These are phyloP conservation scores for Drosophila pseudotakahashii DNA, from an alignment of 2,888 invertebrate genomes.

Conservation along the genomic window DNA sequence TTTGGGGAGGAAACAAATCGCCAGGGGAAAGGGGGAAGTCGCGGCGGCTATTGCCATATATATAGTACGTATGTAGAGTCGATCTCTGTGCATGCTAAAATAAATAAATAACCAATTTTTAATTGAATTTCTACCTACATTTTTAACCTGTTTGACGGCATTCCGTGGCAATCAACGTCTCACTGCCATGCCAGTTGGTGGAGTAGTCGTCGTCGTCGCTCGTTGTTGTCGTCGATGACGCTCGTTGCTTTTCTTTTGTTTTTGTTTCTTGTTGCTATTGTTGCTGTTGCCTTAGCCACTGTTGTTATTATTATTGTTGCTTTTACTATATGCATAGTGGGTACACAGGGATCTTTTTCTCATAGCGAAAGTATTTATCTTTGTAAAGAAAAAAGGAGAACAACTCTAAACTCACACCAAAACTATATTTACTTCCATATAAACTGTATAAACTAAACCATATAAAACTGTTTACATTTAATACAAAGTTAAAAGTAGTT, in stretches of 20 bases:
- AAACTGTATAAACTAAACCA: too few relatives aligned
- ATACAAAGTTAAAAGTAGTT: too few relatives aligned
- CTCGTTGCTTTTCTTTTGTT: constrained; percentile 55
- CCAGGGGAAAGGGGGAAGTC: not conserved
- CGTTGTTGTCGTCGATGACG: constrained; percentile 71
- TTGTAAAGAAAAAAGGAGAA: too few relatives aligned
- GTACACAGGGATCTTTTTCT: constrained; percentile 9
- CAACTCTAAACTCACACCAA: too few relatives aligned
- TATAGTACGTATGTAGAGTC: constrained; percentile 25
- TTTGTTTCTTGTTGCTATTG: constrained; percentile 69
- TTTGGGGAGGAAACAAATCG: not conserved
- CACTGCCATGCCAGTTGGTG: constrained; percentile 66
- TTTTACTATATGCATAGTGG: constrained; percentile 46
- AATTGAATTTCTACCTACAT: constrained; percentile 82
- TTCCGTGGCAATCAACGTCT: constrained; percentile 82
- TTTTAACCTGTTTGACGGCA: constrained; percentile 83
- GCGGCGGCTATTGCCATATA: constrained; percentile 13
- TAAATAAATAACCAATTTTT: constrained; percentile 83
- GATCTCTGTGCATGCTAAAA: constrained; percentile 75
- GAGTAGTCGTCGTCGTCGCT: constrained; percentile 66
- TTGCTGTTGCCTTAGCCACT: constrained; percentile 14
- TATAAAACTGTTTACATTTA: too few relatives aligned
- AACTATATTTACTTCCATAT: too few relatives aligned
- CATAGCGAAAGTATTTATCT: too few relatives aligned
- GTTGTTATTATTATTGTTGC: constrained; percentile 43